phyloP scores from a whole-genome alignment of 2,113 vertebrate genomes.

The Rattus rattus region DNA sequence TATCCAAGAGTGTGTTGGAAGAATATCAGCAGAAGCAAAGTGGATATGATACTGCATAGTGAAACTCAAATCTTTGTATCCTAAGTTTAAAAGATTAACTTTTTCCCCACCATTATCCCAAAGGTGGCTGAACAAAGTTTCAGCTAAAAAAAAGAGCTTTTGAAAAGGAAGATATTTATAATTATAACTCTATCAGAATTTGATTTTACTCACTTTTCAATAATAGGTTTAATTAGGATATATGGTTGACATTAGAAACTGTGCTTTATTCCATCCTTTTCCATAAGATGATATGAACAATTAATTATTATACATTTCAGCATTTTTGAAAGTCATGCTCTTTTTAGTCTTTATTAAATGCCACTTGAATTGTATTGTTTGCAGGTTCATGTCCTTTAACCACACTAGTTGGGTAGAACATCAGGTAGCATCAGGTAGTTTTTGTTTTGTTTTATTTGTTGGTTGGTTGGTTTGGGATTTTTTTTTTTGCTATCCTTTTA shows the following conservation, averaged over 20 bases:
- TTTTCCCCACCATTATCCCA: neutral
- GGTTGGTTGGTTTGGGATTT: too few relatives aligned
- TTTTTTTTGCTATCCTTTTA: neutral
- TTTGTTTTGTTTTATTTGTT: neutral
- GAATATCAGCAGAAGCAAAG: neutral
- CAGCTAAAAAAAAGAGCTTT: neutral
- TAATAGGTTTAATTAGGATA: neutral
- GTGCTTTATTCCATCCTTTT: neutral
- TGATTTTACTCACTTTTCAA: neutral
- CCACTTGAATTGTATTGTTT: neutral
- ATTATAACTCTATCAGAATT: neutral
- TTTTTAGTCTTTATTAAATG: neutral
- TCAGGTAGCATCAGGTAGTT: neutral
- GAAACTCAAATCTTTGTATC: neutral
- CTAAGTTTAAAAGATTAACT: neutral
- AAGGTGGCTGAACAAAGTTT: neutral
- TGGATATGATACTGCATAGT: too few relatives aligned
- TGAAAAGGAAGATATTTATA: neutral
- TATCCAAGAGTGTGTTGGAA: neutral
- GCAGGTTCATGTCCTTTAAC: neutral
- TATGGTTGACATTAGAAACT: neutral
- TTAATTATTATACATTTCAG: neutral
- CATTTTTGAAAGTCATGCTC: neutral
- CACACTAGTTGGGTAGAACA: neutral
- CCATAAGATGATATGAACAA: neutral